Base-by-base conservation (phyloP, 2,888 invertebrate species). In the Xestia xanthographa region DNA sequence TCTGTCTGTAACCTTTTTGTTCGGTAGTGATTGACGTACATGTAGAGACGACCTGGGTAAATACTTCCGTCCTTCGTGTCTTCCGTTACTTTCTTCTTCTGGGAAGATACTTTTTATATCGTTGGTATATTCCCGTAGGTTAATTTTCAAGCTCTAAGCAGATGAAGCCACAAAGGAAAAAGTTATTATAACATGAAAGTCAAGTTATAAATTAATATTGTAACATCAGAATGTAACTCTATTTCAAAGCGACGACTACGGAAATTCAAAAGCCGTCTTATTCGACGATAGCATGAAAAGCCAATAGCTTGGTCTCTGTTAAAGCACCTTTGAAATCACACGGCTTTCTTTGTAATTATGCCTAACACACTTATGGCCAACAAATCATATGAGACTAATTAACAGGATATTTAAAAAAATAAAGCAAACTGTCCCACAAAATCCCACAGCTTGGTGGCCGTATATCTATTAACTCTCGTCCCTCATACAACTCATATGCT, bases 401-500 rank as follows among this genome's bases (percentile, higher is more conserved):
- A 45, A n/a, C n/a, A 38, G 43, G n/a, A n/a, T 5, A 62, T 12
- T 17, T 22, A 34, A 58, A 14, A 48, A 20, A 58, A 45, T 34
- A 70, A 17, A 48, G 5, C 29, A 0, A 14, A 17, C 5, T 77
- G 41, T 86, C 84, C 70, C 56, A 58, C 8, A 48, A 48, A 45
- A 26, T 43, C n/a, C 6, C 41, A 58, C 1, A 63, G 48, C 4
- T 75, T 84, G 81, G 84, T 60, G 5, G 2, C 69, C 60, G 22
- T 70, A 79, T 63, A 56, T 34, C 56, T 65, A 72, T 80, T 66
- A 34, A 74, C 58, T 80, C 76, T 79, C 56, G 79, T 69, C n/a
- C 34, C 56, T 65, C 73, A 14, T 60, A 60, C 11, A 29, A 60
- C 20, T 9, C 58, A 79, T 67, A 80, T 87, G 89, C 86, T 82